Conservation (phyloP, 2,797 vertebrate species). For the Cichlasoma orientale region DNA sequence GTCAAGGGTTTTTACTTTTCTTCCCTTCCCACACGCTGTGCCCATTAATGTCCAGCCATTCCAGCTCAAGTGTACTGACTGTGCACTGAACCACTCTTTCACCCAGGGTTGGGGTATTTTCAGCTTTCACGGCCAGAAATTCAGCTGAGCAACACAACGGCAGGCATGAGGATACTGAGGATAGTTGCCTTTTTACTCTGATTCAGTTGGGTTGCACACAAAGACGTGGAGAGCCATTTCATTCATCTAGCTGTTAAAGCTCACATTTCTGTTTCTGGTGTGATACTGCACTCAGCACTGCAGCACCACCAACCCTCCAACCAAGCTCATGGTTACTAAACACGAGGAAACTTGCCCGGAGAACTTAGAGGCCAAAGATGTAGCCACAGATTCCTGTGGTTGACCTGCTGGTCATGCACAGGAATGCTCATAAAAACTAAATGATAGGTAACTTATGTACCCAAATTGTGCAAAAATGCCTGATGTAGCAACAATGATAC, state of each 20-base stretch:
- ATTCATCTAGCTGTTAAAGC: background rate
- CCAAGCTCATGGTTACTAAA: background rate
- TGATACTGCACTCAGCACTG: background rate
- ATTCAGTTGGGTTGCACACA: background rate
- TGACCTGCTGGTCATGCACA: background rate
- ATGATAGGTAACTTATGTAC: background rate
- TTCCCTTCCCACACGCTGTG: background rate
- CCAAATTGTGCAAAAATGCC: too few relatives aligned
- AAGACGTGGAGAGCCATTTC: background rate
- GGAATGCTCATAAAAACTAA: background rate
- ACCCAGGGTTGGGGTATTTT: constrained; percentile 5
- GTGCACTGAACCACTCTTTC: constrained; percentile 2
- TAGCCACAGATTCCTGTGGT: background rate
- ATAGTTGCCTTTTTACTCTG: background rate
- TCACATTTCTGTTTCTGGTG: constrained; percentile 11
- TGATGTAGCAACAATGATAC: too few relatives aligned
- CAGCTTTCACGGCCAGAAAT: constrained; percentile 7
- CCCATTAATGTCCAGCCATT: background rate
- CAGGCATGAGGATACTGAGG: background rate
- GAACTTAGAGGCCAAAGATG: background rate
- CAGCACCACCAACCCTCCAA: background rate
- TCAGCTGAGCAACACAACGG: background rate
- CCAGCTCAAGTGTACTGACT: background rate
- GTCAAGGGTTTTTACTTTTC: background rate
- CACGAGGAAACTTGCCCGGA: constrained; percentile 15